These are phyloP conservation scores for Cebidichthys violaceus DNA, from an alignment of 2,113 vertebrate genomes.

Conservation along the genomic window DNA sequence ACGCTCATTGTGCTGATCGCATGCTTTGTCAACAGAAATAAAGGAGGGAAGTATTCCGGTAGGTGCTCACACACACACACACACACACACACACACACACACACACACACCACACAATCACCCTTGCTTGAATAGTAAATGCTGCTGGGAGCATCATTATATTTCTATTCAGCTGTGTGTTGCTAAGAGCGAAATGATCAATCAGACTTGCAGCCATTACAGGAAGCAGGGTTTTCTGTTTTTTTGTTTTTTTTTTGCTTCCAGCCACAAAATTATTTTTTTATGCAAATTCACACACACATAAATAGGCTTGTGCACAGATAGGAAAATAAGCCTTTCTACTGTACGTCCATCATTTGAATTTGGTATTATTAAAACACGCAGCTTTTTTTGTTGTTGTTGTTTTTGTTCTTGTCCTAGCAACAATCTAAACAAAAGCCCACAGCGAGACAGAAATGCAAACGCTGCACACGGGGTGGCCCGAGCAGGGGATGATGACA, in stretches of 20 bases:
- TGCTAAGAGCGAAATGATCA: constrained; percentile 57
- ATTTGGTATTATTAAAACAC: constrained; percentile 54
- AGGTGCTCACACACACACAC: constrained; percentile 58
- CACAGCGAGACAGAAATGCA: constrained; percentile 65
- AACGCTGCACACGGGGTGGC: constrained; percentile 53
- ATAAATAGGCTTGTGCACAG: constrained; percentile 42
- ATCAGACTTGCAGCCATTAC: constrained; percentile 46
- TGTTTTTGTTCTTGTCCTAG: not conserved
- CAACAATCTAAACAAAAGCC: constrained; percentile 53
- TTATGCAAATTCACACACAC: constrained; percentile 60
- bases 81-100: not conserved
- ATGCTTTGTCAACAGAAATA: constrained; percentile 97
- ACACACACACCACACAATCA: not conserved
- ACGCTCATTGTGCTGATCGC: constrained; percentile 91
- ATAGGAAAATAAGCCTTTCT: constrained; percentile 58
- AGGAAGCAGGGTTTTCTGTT: constrained; percentile 20
- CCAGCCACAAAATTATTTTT: constrained; percentile 43
- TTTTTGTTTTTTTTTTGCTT: not conserved
- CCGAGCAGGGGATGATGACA: constrained; percentile 53
- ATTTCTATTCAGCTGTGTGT: constrained; percentile 58
- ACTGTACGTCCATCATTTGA: constrained; percentile 44
- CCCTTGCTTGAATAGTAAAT: constrained; percentile 62
- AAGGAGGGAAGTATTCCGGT: constrained; percentile 98
- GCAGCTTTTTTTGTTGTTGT: constrained; percentile 19
- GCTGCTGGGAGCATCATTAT: constrained; percentile 50